Evolutionary conservation across 2,888 invertebrate genomes (phyloP).

Genomic region (Agrotis ipsilon): DNA sequence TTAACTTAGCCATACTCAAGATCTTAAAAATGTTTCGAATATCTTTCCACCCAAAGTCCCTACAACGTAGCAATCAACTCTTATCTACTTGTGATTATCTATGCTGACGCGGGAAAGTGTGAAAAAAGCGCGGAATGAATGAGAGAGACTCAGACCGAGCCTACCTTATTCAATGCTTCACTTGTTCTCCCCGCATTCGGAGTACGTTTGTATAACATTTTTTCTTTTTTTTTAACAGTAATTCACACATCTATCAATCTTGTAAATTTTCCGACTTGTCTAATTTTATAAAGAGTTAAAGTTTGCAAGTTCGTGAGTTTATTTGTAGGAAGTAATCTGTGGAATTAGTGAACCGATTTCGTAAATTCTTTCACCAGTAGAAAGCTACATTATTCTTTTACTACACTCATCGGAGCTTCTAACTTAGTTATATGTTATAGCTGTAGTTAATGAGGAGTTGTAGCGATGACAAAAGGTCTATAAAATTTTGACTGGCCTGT

Average conservation of each 20-base stretch:
- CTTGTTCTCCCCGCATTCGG: not conserved
- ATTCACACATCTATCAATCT: not conserved
- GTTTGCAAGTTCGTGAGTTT: too few relatives aligned
- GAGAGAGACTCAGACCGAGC: conserved; percentile 2
- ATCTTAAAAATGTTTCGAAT: not conserved
- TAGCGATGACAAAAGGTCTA: too few relatives aligned
- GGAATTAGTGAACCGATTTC: too few relatives aligned
- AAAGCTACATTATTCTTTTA: not conserved
- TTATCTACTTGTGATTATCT: conserved; percentile 49
- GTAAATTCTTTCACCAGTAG: too few relatives aligned
- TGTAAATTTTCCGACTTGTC: not conserved
- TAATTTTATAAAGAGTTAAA: too few relatives aligned
- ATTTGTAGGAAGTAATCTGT: too few relatives aligned
- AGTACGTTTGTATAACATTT: not conserved
- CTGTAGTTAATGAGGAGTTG: too few relatives aligned
- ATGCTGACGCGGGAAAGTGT: conserved; percentile 43
- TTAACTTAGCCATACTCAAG: not conserved
- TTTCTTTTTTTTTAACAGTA: not conserved
- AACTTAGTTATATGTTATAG: too few relatives aligned
- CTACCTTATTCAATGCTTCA: conserved; percentile 14
- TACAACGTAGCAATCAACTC: conserved; percentile 33
- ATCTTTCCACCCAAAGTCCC: not conserved
- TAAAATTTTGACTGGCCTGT: too few relatives aligned
- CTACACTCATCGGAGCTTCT: not conserved
- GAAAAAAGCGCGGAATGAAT: conserved; percentile 37